A percentile compares a stretch with the other conserved stretches of the same genome.
These are phyloP conservation scores for Apamea anceps DNA, from an alignment of 2,888 invertebrate genomes.

Conservation along the genomic window DNA sequence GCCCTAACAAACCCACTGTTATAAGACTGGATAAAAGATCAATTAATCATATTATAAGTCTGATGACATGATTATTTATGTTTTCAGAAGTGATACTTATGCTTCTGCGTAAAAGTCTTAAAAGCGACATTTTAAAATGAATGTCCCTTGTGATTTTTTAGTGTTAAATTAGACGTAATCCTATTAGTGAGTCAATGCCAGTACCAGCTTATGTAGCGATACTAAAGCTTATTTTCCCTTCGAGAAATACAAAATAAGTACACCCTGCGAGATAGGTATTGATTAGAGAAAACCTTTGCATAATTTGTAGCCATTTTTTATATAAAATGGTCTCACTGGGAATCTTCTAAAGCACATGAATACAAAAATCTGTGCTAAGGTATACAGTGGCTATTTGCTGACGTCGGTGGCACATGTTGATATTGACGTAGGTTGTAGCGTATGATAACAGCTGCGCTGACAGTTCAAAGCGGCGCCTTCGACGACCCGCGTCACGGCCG, in stretches of 20 bases:
- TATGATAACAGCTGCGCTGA: conserved; percentile 59
- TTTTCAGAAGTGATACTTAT: conserved; percentile 16
- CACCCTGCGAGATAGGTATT: conserved; percentile 16
- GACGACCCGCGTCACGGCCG: conserved; percentile 67
- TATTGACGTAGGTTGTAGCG: conserved; percentile 61
- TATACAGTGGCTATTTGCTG: conserved; percentile 37
- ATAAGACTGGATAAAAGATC: conserved; percentile 21
- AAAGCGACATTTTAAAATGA: conserved; percentile 8
- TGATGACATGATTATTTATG: conserved; percentile 10
- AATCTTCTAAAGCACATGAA: conserved; percentile 24
- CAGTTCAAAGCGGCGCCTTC: conserved; percentile 66
- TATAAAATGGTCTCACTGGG: conserved; percentile 31
- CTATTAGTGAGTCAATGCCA: conserved; percentile 32
- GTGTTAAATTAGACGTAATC: conserved; percentile 39
- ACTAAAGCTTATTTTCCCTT: conserved; percentile 15
- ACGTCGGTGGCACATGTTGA: conserved; percentile 50
- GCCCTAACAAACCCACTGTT: conserved; percentile 3
- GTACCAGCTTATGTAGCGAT: conserved; percentile 27
- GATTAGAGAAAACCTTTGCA: conserved; percentile 41
- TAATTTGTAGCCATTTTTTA: conserved; percentile 28
- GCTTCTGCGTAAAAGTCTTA: conserved; percentile 6
- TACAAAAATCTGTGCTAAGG: conserved; percentile 38
- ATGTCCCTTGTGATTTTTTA: conserved; percentile 11
- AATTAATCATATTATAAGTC: conserved; percentile 5
- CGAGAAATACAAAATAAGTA: conserved; percentile 10